A percentile compares a stretch with the other conserved stretches of the same genome.
These are phyloP conservation scores for Promerops cafer DNA, from an alignment of 2,113 vertebrate species.

Conservation along the genomic window DNA sequence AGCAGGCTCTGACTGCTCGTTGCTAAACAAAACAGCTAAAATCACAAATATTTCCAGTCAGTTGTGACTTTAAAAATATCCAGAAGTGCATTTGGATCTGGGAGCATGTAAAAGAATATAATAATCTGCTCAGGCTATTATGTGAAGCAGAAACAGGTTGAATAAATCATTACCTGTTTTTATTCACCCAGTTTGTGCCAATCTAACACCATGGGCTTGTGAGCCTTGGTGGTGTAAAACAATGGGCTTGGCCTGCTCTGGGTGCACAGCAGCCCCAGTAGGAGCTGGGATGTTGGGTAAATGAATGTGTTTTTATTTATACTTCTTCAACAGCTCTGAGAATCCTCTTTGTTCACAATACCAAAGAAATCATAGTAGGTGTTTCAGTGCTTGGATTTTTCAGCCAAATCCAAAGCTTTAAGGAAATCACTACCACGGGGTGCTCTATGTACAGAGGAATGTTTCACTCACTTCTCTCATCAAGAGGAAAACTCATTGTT, in stretches of 20 bases:
- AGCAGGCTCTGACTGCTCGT: neutral
- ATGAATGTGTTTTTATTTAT: conserved; percentile 29
- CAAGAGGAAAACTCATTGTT: neutral
- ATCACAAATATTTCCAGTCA: neutral
- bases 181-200: neutral
- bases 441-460: neutral
- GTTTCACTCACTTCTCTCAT: neutral
- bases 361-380: neutral
- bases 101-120: neutral
- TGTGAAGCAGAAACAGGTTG: neutral
- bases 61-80: conserved; percentile 12
- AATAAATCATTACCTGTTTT: neutral
- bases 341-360: neutral
- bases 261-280: neutral
- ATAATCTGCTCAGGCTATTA: neutral
- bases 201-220: neutral
- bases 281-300: neutral
- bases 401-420: neutral
- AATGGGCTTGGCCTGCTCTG: neutral
- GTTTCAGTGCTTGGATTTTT: neutral
- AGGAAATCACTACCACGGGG: fast-evolving
- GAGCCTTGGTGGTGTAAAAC: neutral
- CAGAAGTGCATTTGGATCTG: neutral
- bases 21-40: conserved; percentile 8
- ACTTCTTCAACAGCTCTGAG: conserved; percentile 16